Base-by-base conservation (phyloP, 2,888 invertebrate species). In the Tinea trinotella region DNA sequence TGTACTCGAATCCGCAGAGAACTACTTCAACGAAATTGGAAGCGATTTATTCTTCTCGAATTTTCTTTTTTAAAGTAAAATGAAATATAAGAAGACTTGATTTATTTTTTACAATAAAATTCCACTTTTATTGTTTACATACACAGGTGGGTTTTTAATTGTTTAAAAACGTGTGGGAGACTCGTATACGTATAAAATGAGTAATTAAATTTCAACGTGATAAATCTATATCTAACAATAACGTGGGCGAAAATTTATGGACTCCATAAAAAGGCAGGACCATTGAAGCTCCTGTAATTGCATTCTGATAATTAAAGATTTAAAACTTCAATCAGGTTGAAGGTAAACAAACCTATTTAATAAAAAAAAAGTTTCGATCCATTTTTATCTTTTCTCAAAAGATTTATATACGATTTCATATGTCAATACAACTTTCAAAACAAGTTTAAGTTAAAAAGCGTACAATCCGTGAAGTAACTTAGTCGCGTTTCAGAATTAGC, bases 211-310 rank as follows among this genome's bases (percentile, higher is more conserved):
- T 68, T 74, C 67, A 67, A 64, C 59, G 62, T 64, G 63, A 71
- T 75, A 74, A 73, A 73, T 68, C 62, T 60, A 59, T 61, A 55
- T 60, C 56, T 56, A 56, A 55, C 57, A n/a, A 13, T 30, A 58
- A 57, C 54, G 78, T 80, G 67, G 78, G 78, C 62, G 71, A 63
- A 67, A 66, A 77, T 75, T 80, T 79, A 81, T 72, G 63, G 58
- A 59, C 57, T 58, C 73, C 73, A 74, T 77, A 76, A 76, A 78
- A 71, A 73, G 67, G 30, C 36, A 68, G 66, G 62, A 64, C 70
- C 67, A 73, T 74, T 74, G 70, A 70, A 46, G 15, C 20, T 34
- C 17, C 36, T 17, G 35, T 35, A 35, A 35, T 52, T 35, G 34
- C 52, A 17, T 20, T 18, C 19, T 15, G 40, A 40, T 15, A 40